Evolutionary conservation across 2,888 invertebrate species (phyloP), one percentile per base, ranked within the genome.

Genomic region (Ganaspis brasiliensis): DNA sequence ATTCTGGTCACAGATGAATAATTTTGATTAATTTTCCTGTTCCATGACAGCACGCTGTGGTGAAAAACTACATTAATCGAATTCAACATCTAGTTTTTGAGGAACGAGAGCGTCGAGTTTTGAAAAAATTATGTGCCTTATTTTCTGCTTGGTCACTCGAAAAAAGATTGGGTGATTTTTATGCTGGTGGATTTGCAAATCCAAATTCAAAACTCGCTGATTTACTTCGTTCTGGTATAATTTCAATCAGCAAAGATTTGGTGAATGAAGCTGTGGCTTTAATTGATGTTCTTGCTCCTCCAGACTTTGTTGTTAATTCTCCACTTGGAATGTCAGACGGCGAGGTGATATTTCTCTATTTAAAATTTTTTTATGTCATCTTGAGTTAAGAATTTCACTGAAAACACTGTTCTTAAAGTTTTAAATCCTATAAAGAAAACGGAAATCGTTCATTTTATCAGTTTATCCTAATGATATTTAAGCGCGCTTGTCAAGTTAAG

Each of bases 111-210:
- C 85, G 88, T 78, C 85, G 84, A 0, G 94, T 95, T 3, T 88
- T 96, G 14, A 86, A 92, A n/a, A 93, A 93, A 83, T 87, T 96
- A 24, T 94, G 94, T 37, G 93, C 94, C 0, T 88, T 96, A 61
- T 96, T 94, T 85, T 96, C 95, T 3, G 92, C 95, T 0, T 95
- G 93, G 92, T 89, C 93, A n/a, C 87, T 96, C 72, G 97, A 98
- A 89, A 96, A 95, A 88, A 96, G 97, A 89, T 87, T 97, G 83
- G 94, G 94, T 0, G 95, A 95, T 0, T 91, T 98, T 45, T 97
- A 97, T 86, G 94, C 95, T 88, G 95, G 95, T 90, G 92, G 91
- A 79, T 91, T 88, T 78, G 90, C 90, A 2, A 73, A 87, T 2
- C 73, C 77, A 14, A 84, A 87, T 12, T 85, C 89, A 73, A 82